Evolutionary conservation across 2,113 vertebrate species (phyloP).

Genomic region (Psammodynastes pulverulentus): DNA sequence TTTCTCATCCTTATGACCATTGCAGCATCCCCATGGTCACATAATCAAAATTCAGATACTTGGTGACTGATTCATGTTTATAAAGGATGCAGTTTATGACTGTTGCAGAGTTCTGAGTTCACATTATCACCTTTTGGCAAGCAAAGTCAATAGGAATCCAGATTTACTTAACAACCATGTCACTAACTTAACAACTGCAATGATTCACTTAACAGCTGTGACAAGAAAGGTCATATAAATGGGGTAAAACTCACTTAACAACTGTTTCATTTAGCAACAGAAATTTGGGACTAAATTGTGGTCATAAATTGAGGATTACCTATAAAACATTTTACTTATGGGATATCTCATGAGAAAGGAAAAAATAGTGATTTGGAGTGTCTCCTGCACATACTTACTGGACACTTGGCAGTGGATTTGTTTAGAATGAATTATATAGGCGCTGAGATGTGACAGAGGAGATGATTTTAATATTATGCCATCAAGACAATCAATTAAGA

Average conservation of each 20-base stretch:
- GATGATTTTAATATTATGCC: conserved; percentile 17
- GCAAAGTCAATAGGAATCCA: neutral
- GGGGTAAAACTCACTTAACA: neutral
- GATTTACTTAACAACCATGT: neutral
- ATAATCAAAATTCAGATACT: neutral
- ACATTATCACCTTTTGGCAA: neutral
- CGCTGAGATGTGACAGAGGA: neutral
- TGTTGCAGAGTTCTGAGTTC: neutral
- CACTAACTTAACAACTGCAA: neutral
- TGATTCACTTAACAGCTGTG: neutral
- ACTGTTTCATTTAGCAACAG: neutral
- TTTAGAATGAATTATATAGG: neutral
- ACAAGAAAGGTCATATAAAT: neutral
- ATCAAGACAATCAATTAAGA: conserved; percentile 31
- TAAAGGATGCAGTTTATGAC: no score
- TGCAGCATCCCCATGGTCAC: neutral
- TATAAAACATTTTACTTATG: conserved; percentile 10
- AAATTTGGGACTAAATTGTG: neutral
- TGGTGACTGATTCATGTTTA: neutral
- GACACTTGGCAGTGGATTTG: conserved; percentile 1
- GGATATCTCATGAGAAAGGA: neutral
- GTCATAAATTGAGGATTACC: neutral
- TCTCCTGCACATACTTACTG: neutral
- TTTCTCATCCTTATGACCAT: neutral
- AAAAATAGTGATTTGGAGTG: neutral